Evolutionary conservation across 2,113 vertebrate species (phyloP).

Genomic region (Australoheros scitulus): DNA sequence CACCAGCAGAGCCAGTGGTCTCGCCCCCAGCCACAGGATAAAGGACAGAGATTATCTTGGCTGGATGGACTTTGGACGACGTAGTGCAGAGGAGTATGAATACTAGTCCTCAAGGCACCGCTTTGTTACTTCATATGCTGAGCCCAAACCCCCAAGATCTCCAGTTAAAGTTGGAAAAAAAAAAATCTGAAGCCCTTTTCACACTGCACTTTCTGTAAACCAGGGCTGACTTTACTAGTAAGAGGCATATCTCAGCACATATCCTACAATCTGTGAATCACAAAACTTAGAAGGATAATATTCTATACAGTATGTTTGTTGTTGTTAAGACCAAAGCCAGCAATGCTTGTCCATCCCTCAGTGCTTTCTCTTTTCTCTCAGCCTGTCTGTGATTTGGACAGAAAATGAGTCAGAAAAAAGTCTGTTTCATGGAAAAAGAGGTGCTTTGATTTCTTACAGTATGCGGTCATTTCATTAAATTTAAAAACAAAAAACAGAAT

Average conservation of each 20-base stretch:
- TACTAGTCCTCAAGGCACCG: constrained; percentile 84
- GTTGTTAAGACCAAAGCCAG: neutral
- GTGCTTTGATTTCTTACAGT: neutral
- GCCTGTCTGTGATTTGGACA: neutral
- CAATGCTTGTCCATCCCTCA: neutral
- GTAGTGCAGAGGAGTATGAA: constrained; percentile 92
- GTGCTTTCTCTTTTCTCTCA: neutral
- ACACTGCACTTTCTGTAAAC: constrained; percentile 52
- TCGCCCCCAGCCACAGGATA: constrained; percentile 89
- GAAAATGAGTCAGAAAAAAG: neutral
- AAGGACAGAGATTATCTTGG: constrained; percentile 96
- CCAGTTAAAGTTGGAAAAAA: constrained; percentile 32
- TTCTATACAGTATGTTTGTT: neutral
- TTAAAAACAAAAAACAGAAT: neutral
- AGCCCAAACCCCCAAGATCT: neutral
- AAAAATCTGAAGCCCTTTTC: constrained; percentile 42
- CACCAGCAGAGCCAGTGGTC: constrained; percentile 83
- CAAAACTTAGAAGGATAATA: neutral
- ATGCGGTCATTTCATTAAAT: neutral
- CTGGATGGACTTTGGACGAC: constrained; percentile 98
- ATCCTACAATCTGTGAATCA: neutral
- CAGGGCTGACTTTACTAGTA: constrained; percentile 15
- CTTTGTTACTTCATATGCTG: neutral
- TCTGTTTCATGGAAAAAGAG: neutral
- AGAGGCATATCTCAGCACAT: neutral